Conservation (phyloP, 2,888 invertebrate genomes). For the Vannuccia rotundouncinata region DNA sequence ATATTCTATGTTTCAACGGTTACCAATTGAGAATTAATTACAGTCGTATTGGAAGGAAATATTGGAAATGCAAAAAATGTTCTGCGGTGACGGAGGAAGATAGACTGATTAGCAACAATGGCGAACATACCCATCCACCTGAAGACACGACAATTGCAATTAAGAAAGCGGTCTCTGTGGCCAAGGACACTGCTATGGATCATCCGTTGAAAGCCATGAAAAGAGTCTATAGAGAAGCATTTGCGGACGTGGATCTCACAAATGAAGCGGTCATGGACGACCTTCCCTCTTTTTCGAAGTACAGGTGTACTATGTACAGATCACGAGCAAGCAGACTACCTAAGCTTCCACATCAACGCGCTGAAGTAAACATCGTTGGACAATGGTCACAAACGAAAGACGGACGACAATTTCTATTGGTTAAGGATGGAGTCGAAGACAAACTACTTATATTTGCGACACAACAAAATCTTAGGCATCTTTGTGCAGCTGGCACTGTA, state of each 20-base stretch:
- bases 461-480: no score
- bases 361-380: neutral
- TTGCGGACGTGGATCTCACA: neutral
- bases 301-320: neutral
- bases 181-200: constrained; percentile 24
- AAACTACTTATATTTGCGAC: no score
- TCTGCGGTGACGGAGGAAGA: constrained; percentile 26
- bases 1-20: constrained; percentile 21
- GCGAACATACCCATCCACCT: constrained; percentile 24
- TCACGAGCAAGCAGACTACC: neutral
- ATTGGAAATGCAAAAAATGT: constrained; percentile 24
- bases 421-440: no score
- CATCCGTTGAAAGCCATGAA: constrained; percentile 8
- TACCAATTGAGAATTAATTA: constrained; percentile 23
- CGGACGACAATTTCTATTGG: no score
- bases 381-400: no score
- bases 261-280: neutral
- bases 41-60: constrained; percentile 22
- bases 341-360: neutral
- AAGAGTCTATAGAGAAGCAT: neutral
- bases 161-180: constrained; percentile 26
- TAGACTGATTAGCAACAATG: constrained; percentile 19
- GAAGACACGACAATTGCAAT: constrained; percentile 26
- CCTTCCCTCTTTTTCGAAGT: neutral
- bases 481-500: no score